Evolutionary conservation across 2,797 vertebrate species (phyloP), one percentile per base, ranked within the genome.

Genomic region (Helostoma temminkii): DNA sequence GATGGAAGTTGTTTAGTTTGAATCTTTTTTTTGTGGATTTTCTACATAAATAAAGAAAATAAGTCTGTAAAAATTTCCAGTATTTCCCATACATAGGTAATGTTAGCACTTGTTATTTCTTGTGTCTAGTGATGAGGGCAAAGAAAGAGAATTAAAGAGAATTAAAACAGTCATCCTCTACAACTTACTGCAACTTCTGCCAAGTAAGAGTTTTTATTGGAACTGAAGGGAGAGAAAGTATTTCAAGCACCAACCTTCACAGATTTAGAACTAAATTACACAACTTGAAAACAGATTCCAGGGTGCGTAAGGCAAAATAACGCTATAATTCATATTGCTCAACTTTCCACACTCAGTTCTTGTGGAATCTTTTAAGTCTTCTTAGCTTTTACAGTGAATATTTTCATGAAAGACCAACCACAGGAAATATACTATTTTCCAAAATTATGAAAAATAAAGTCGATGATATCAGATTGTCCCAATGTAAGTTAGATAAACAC

Each of bases 371-470:
- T 34, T 11, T 12, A 11, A 34, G 32, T 34, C 32, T 34, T 34
- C 32, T 34, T 34, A 9, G 12, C 11, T 34, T 12, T 34, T 34
- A 34, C 10, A 34, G 11, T 34, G 32, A 34, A 34, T 12, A 34
- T 34, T 11, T 34, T 3, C 11, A 9, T 12, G 4, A 34, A 34
- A 34, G 32, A 34, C 32, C 32, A 12, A 34, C n/a, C n/a, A n/a
- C n/a, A 12, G 9, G 3, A 12, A 34, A 34, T 34, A 12, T 34
- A 11, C 11, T 34, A 1, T 50, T 50, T 42, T 34, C 4, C 28
- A 36, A 46, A 46, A 37, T 22, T 37, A 49, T 56, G 18, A 56
- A 34, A 34, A 39, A 39, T 25, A 48, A 24, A 46, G 22, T n/a
- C 9, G 14, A 7, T 58, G 1, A 42, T 36, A 30, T 63, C 11